A percentile compares a stretch with the other conserved stretches of the same genome.
Conservation (phyloP, 2,888 invertebrate species). For the Tubulanus polymorphus region DNA sequence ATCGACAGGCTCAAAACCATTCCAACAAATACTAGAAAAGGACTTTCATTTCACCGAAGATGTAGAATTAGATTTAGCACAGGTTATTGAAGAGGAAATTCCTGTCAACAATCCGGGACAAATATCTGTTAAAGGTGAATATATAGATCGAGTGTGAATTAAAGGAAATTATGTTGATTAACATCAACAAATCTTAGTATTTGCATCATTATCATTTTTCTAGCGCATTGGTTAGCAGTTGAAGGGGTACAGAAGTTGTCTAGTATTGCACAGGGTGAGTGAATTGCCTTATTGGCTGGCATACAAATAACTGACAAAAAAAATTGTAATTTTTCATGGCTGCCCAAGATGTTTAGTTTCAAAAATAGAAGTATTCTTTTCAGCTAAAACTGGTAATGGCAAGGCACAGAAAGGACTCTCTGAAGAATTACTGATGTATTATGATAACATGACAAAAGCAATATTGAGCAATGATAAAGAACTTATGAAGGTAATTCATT, state of each 20-base stretch:
- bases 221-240: conserved; percentile 50
- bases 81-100: conserved; percentile 31
- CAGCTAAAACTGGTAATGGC: too few relatives aligned
- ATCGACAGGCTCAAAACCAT: conserved; percentile 36
- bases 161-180: neutral
- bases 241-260: conserved; percentile 43
- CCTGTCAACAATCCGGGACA: conserved; percentile 35
- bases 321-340: too few relatives aligned
- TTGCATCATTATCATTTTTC: neutral
- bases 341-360: too few relatives aligned
- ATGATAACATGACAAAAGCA: conserved; percentile 48
- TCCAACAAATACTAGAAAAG: conserved; percentile 40
- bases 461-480: conserved; percentile 44
- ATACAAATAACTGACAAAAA: too few relatives aligned
- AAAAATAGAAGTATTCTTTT: too few relatives aligned
- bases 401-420: conserved; percentile 20
- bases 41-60: conserved; percentile 48
- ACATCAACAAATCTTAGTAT: neutral
- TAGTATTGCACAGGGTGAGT: conserved; percentile 18
- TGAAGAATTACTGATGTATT: conserved; percentile 40
- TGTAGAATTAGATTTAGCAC: conserved; percentile 36
- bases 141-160: neutral
- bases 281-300: too few relatives aligned
- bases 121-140: conserved; percentile 43
- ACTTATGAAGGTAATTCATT: conserved; percentile 36